Conservation (phyloP, 1,140 invertebrate species). For the Musca vetustissima region DNA sequence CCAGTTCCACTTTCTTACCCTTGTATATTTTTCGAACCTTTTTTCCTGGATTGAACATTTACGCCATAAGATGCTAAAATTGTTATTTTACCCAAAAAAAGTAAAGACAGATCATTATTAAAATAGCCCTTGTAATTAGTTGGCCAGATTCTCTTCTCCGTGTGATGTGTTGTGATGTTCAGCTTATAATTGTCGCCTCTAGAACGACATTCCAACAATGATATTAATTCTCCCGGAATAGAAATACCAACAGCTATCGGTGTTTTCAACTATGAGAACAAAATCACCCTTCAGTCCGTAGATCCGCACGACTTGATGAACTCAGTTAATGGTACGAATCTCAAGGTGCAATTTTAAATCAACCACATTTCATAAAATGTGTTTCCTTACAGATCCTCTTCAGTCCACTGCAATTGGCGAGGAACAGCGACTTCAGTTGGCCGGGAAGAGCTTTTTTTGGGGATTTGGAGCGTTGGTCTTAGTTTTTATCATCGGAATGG, state of each 20-base stretch:
- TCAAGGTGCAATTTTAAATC: background rate
- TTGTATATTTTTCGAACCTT: too few species aligned
- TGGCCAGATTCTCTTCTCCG: too few species aligned
- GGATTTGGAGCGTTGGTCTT: conserved; percentile 27
- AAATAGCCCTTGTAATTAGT: too few species aligned
- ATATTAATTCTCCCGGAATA: conserved; percentile 30
- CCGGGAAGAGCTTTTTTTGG: conserved; percentile 27
- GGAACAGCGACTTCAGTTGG: conserved; percentile 29
- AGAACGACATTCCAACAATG: conserved; percentile 3
- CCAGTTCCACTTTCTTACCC: too few species aligned
- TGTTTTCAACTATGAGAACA: conserved; percentile 40
- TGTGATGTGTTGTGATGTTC: too few species aligned
- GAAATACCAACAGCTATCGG: conserved; percentile 33
- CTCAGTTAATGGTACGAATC: conserved; percentile 44
- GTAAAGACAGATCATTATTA: too few species aligned
- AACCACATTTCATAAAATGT: background rate
- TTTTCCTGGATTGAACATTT: too few species aligned
- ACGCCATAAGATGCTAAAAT: too few species aligned
- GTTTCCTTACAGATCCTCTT: conserved; percentile 24
- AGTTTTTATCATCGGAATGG: conserved; percentile 40
- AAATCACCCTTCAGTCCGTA: conserved; percentile 46
- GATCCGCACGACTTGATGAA: conserved; percentile 46
- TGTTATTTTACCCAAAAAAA: too few species aligned
- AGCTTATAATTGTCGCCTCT: conserved; percentile 37
- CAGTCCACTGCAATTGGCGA: conserved; percentile 15